These are phyloP conservation scores for Sinocyclocheilus anshuiensis DNA, from an alignment of 2,113 vertebrate species.

Conservation along the genomic window DNA sequence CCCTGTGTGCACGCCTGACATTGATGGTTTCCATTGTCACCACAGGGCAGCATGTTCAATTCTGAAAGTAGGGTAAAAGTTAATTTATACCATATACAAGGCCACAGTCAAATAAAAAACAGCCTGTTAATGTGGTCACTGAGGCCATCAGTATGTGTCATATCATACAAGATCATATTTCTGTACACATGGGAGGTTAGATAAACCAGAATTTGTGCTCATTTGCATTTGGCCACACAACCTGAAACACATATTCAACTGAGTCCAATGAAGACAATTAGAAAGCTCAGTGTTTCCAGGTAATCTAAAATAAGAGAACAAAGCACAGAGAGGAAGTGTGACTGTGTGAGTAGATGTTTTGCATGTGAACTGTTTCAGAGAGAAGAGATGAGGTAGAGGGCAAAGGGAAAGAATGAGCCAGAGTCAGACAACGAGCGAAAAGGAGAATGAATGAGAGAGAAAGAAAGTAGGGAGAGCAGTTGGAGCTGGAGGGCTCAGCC, in stretches of 20 bases:
- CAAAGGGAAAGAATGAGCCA: constrained; percentile 26
- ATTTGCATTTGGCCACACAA: constrained; percentile 2
- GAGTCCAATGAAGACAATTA: background rate
- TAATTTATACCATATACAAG: background rate
- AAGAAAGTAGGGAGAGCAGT: constrained; percentile 52
- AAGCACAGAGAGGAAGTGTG: constrained; percentile 15
- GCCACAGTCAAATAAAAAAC: background rate
- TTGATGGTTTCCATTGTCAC: background rate
- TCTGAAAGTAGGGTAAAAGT: background rate
- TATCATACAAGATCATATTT: constrained; percentile 1
- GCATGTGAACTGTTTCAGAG: constrained; percentile 1
- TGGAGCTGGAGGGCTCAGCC: constrained; percentile 68
- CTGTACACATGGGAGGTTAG: background rate
- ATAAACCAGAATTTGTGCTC: constrained; percentile 1
- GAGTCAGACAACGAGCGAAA: constrained; percentile 44
- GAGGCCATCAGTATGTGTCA: background rate
- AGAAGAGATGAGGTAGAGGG: constrained; percentile 22
- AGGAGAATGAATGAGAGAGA: constrained; percentile 58
- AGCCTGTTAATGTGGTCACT: background rate
- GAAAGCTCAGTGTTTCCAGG: constrained; percentile 13
- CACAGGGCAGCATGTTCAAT: background rate
- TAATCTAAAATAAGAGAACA: background rate
- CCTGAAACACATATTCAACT: background rate
- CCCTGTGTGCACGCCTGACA: background rate
- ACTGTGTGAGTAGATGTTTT: constrained; percentile 1